Evolutionary conservation across 1,140 invertebrate species (phyloP), one percentile per base, ranked within the genome.

Genomic region (Mya arenaria): DNA sequence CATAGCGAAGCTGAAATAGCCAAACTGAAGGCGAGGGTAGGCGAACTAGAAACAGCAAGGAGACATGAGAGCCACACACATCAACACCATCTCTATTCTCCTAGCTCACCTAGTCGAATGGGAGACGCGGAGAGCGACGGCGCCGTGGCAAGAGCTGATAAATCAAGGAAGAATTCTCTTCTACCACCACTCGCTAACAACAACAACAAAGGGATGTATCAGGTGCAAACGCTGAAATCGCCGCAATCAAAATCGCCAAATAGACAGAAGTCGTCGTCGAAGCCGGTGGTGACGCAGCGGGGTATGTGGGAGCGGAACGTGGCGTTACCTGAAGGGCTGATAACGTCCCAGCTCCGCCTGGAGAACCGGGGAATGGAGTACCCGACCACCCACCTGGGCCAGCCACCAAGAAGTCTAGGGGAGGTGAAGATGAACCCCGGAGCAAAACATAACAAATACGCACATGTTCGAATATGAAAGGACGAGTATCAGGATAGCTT

Each of bases 1-100:
- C 66, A 63, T 55, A 63, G 58, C 28, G 79, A 82, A 28, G 30
- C 25, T 13, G 79, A 82, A 37, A 44, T 65, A 6, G 17, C 56
- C 10, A 82, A 82, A 66, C 28, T 82, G 30, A 82, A 65, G 32
- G 69, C 79, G 23, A 62, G 32, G 32, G 63, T 82, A 23, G 58
- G 37, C 19, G 68, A 82, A 39, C 19, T 82, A 32, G 79, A 82
- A 30, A 6, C 37, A n/a, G n/a, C 34, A 17, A 60, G 4, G 32
- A 23, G n/a, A 34, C 44, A 34, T 66, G 25, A 32, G 17, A 48
- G 19, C 41, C 41, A 19, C 19, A 19, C 41, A 48, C 41, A 19
- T 13, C 41, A 48, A 13, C 41, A 48, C 41, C 10, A 48, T 10
- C 41, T 13, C 19, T 48, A 19, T 19, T 10, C 41, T 13, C 41